A percentile compares a stretch with the other conserved stretches of the same genome.
Conservation (phyloP, 2,888 invertebrate species). For the Incurvaria masculella region DNA sequence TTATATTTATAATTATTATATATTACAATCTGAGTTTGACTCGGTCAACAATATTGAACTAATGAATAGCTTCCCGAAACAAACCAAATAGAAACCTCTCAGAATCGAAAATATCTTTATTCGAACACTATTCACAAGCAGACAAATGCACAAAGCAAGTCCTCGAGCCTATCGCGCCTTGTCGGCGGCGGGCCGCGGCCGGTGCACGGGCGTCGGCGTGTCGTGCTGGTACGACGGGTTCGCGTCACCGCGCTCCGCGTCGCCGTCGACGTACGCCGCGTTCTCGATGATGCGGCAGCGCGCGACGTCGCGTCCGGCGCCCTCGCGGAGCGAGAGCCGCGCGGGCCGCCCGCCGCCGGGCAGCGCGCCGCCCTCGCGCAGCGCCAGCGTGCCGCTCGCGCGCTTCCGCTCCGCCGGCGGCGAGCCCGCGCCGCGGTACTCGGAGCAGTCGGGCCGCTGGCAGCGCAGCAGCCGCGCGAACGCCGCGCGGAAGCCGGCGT, state of each 20-base stretch:
- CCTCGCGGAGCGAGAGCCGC: constrained; percentile 37
- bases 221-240: constrained; percentile 50
- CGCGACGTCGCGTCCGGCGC: constrained; percentile 28
- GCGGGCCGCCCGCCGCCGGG: constrained; percentile 45
- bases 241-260: constrained; percentile 37
- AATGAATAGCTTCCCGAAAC: no score
- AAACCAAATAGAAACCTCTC: no score
- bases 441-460: constrained; percentile 58
- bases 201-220: constrained; percentile 44
- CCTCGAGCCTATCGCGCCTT: neutral
- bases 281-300: constrained; percentile 51
- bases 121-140: neutral
- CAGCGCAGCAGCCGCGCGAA: constrained; percentile 67
- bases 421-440: constrained; percentile 48
- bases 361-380: constrained; percentile 44
- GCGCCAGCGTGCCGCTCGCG: constrained; percentile 25
- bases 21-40: no score
- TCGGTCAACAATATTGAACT: no score
- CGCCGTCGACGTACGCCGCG: constrained; percentile 44
- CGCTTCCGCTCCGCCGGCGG: constrained; percentile 54
- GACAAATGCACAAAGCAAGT: neutral
- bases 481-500: constrained; percentile 70
- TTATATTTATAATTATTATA: no score
- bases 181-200: constrained; percentile 20
- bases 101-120: neutral